phyloP scores from a whole-genome alignment of 2,113 vertebrate genomes.

The Strix uralensis region DNA sequence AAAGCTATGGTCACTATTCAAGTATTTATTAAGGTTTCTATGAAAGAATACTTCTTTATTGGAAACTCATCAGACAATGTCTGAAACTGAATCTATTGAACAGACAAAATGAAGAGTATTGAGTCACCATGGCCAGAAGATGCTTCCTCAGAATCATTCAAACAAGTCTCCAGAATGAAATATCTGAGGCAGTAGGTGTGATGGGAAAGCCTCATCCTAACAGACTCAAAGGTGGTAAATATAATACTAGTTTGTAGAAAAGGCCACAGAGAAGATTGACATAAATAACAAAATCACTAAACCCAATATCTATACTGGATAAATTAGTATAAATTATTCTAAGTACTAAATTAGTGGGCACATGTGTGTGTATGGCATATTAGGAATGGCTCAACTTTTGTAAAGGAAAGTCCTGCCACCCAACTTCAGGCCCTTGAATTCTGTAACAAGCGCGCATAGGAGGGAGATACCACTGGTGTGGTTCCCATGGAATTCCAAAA shows the following conservation, averaged over 20 bases:
- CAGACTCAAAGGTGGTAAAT: neutral
- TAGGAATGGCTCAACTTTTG: neutral
- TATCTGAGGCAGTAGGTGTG: neutral
- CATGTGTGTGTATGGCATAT: neutral
- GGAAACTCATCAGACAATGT: neutral
- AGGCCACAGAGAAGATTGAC: neutral
- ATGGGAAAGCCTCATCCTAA: neutral
- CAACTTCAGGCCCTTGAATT: neutral
- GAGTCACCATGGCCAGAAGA: neutral
- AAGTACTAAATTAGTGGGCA: neutral
- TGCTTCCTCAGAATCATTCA: neutral
- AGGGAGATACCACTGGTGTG: neutral
- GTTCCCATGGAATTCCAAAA: slow-evolving; percentile 6
- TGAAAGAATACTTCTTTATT: neutral
- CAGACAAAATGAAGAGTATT: neutral
- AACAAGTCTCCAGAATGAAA: neutral
- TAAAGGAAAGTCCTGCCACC: neutral
- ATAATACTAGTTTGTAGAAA: neutral
- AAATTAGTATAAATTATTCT: neutral
- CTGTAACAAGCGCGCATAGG: neutral
- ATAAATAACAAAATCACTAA: neutral
- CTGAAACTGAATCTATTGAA: neutral
- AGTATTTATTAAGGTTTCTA: neutral
- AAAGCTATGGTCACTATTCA: neutral
- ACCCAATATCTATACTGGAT: neutral